phyloP scores from a whole-genome alignment of 2,888 invertebrate species.

The Dendrolimus houi region DNA sequence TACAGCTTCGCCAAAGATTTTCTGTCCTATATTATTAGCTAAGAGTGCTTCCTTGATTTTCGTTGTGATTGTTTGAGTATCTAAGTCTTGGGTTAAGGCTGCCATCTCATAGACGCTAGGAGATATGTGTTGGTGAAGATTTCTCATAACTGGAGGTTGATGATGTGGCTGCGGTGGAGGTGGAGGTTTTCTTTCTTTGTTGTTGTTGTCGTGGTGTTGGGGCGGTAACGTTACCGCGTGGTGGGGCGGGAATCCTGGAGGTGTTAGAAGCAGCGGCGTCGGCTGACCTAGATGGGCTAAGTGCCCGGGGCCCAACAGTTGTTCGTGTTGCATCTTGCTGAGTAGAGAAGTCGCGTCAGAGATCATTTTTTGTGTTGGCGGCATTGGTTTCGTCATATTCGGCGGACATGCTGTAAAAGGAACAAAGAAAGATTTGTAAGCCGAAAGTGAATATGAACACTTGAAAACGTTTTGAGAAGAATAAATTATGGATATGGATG shows the following conservation, averaged over 20 bases:
- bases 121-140: slow-evolving; percentile 89
- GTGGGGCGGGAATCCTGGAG: slow-evolving; percentile 85
- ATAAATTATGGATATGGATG: too few relatives aligned
- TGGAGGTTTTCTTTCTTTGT: slow-evolving; percentile 73
- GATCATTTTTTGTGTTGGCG: slow-evolving; percentile 86
- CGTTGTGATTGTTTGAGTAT: slow-evolving; percentile 96
- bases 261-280: slow-evolving; percentile 82
- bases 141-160: slow-evolving; percentile 80
- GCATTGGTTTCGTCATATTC: slow-evolving; percentile 84
- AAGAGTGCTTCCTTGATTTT: slow-evolving; percentile 97
- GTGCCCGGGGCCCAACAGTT: slow-evolving; percentile 75
- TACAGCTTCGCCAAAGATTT: slow-evolving; percentile 98
- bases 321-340: slow-evolving; percentile 84
- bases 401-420: slow-evolving; percentile 77
- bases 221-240: slow-evolving; percentile 82
- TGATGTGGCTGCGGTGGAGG: slow-evolving; percentile 79
- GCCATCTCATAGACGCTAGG: slow-evolving; percentile 99
- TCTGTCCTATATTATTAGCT: slow-evolving; percentile 98
- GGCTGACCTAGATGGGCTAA: slow-evolving; percentile 71
- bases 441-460: too few relatives aligned
- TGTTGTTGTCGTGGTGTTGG: slow-evolving; percentile 77
- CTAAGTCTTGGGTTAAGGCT: slow-evolving; percentile 95
- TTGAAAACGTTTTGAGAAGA: too few relatives aligned
- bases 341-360: slow-evolving; percentile 80
- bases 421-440: slow-evolving; percentile 9